Base-by-base conservation (phyloP, 2,113 vertebrate genomes). In the Apodemus speciosus region DNA sequence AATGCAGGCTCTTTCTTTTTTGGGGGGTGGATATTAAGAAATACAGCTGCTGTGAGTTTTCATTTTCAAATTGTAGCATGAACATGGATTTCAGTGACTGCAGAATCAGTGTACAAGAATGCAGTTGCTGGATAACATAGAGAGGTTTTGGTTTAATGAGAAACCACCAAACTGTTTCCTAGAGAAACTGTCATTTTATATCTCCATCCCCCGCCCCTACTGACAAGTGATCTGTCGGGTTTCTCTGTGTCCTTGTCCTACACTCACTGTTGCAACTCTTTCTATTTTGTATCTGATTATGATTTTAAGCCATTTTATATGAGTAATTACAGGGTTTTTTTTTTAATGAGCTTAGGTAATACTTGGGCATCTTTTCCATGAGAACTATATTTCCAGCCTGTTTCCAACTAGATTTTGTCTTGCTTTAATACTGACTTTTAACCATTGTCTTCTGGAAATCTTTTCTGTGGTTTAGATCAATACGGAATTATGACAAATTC, bases 401-500 rank as follows among this genome's bases (percentile, higher is more conserved):
- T 95, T 92, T 84, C 72, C 79, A 72, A 53, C 2, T 69, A 30
- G 2, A 79, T 69, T 77, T 69, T 92, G 49, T n/a, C 62, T 88
- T 76, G 49, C 25, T 76, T 88, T 89, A 64, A 62, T n/a, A 23
- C 6, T 76, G 72, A 46, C 32, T 35, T 35, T 53, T 32, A 40
- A 40, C 14, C 25, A 16, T 23, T 60, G 18, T 76, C 72, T 76
- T 92, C 43, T 43, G 9, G 60, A 58, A 71, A 18, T 92, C 81
- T 1, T 73, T 92, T 75, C 2, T 53, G 23, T 76, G 76, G 16
- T 73, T 32, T 43, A 40, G 18, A 49, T 25, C 46, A 90, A 83
- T 86, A 16, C 71, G 84, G 25, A 23, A 79, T n/a, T n/a, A n/a
- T 83, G 32, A 21, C 30, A 89, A 91, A 83, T 86, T 92, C 83